phyloP scores from a whole-genome alignment of 1,140 invertebrate genomes.

The Diorhabda elongata region DNA sequence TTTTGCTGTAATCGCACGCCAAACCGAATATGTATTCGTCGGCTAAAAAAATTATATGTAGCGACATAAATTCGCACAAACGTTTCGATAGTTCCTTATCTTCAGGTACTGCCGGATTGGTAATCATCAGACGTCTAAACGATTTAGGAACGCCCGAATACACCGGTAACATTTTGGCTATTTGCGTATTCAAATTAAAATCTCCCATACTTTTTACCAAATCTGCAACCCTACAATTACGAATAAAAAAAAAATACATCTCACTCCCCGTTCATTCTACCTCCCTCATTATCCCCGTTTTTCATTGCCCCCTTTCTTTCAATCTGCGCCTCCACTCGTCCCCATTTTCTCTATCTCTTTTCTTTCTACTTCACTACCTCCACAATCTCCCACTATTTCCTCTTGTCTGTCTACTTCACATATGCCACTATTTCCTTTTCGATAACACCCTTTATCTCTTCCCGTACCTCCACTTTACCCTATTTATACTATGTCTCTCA shows the following conservation, averaged over 20 bases:
- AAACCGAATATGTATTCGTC: conserved; percentile 3
- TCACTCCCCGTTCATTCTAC: too few species aligned
- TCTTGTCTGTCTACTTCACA: too few species aligned
- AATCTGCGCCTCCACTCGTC: too few species aligned
- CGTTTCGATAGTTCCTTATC: background rate
- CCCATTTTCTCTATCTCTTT: too few species aligned
- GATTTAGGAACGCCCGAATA: background rate
- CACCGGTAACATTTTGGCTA: conserved; percentile 7
- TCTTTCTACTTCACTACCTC: too few species aligned
- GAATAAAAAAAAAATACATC: background rate
- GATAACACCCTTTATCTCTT: too few species aligned
- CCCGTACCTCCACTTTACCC: too few species aligned
- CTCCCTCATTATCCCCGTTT: too few species aligned
- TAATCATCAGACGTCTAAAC: conserved; percentile 4
- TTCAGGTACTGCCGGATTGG: conserved; percentile 13
- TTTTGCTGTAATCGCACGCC: conserved; percentile 11
- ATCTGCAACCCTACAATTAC: conserved; percentile 1
- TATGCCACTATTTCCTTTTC: too few species aligned
- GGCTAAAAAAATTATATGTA: background rate
- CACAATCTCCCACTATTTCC: too few species aligned
- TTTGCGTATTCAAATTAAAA: background rate
- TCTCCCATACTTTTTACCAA: background rate
- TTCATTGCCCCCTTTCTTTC: too few species aligned
- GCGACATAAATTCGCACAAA: conserved; percentile 15
- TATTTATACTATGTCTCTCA: too few species aligned